Evolutionary conservation across 2,113 vertebrate species (phyloP).

Genomic region (Ctenodactylus gundi): DNA sequence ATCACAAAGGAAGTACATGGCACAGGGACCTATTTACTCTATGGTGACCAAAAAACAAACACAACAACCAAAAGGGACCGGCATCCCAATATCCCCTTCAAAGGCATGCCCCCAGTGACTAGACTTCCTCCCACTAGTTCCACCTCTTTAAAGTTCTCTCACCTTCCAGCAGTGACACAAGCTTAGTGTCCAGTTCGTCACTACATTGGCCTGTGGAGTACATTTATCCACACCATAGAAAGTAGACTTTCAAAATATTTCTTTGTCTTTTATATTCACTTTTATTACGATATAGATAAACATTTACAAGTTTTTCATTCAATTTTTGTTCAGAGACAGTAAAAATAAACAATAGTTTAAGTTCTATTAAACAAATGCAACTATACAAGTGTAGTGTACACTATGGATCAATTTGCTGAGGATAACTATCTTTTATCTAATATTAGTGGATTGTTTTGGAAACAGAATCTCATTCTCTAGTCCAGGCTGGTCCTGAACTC

Average conservation of each 20-base stretch:
- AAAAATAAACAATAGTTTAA: constrained; percentile 73
- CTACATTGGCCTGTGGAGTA: neutral
- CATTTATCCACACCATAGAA: neutral
- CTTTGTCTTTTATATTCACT: constrained; percentile 59
- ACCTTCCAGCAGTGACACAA: neutral
- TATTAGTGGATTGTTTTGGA: too few species aligned
- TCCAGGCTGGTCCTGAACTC: too few species aligned
- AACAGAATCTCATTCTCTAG: too few species aligned
- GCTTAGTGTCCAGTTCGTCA: neutral
- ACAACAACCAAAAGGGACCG: neutral
- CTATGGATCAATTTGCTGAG: constrained; percentile 87
- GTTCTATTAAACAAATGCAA: constrained; percentile 89
- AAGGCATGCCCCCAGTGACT: neutral
- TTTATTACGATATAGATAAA: constrained; percentile 46
- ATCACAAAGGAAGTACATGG: neutral
- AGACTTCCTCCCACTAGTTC: too few species aligned
- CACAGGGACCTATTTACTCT: neutral
- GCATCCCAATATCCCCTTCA: neutral
- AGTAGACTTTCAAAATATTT: constrained; percentile 49
- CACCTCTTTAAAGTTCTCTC: neutral
- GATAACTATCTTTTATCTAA: constrained; percentile 83
- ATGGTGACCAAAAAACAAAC: neutral
- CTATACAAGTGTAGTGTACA: constrained; percentile 89
- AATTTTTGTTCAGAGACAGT: constrained; percentile 82
- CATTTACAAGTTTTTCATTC: constrained; percentile 51